Evolutionary conservation across 2,888 invertebrate genomes (phyloP).

Genomic region (Spodoptera picta): DNA sequence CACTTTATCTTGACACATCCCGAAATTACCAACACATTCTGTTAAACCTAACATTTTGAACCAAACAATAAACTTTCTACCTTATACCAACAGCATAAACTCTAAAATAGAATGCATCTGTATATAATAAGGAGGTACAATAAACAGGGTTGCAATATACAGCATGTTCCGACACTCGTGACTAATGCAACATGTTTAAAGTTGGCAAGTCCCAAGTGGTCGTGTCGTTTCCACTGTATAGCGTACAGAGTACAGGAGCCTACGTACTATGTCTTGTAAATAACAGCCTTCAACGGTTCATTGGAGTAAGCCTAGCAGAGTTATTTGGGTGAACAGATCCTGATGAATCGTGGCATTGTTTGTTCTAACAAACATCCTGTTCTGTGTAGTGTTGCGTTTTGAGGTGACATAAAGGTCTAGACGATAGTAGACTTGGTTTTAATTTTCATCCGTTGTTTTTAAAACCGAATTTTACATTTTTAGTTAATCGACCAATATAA

Average conservation of each 20-base stretch:
- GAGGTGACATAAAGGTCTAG: no score
- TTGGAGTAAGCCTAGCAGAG: neutral
- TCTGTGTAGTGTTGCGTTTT: no score
- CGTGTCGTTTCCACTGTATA: slow-evolving; percentile 55
- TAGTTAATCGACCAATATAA: no score
- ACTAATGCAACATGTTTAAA: slow-evolving; percentile 64
- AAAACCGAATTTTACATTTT: no score
- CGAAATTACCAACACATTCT: slow-evolving; percentile 1
- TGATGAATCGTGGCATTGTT: neutral
- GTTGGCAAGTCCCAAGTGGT: slow-evolving; percentile 68
- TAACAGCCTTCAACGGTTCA: slow-evolving; percentile 19
- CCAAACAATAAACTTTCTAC: neutral
- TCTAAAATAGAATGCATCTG: slow-evolving; percentile 33
- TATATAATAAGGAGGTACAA: slow-evolving; percentile 32
- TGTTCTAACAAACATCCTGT: no score
- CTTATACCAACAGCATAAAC: slow-evolving; percentile 21
- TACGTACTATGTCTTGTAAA: slow-evolving; percentile 30
- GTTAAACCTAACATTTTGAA: no score
- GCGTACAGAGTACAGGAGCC: slow-evolving; percentile 24
- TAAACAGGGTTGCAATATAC: slow-evolving; percentile 48
- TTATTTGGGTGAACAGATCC: neutral
- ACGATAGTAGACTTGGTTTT: no score
- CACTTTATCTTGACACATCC: no score
- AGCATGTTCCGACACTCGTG: slow-evolving; percentile 52
- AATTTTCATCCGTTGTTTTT: no score